A percentile compares a stretch with the other conserved stretches of the same genome.
Evolutionary conservation across 2,888 invertebrate species (phyloP).

Genomic region (Tigriopus californicus): DNA sequence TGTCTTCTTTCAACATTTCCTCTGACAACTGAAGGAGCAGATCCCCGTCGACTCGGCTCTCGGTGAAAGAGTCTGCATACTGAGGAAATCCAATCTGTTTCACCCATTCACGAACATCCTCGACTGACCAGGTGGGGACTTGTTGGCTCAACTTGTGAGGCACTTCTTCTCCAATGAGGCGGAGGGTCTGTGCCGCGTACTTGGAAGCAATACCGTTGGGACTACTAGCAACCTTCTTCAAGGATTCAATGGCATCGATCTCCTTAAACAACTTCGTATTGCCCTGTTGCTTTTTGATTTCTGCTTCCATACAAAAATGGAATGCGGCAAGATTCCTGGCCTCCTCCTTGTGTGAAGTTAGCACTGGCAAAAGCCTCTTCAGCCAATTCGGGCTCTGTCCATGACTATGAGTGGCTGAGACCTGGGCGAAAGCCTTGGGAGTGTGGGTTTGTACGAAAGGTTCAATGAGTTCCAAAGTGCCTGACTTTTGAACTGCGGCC

Average conservation of each 20-base stretch:
- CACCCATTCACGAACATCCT: conserved; percentile 94
- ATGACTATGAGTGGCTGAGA: conserved; percentile 76
- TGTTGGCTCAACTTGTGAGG: conserved; percentile 95
- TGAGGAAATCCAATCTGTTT: conserved; percentile 87
- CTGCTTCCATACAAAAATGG: conserved; percentile 96
- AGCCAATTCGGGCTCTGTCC: conserved; percentile 93
- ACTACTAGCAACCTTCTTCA: conserved; percentile 90
- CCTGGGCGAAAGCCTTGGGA: conserved; percentile 82
- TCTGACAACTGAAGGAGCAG: conserved; percentile 75
- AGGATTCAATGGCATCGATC: conserved; percentile 82
- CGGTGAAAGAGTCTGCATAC: conserved; percentile 61
- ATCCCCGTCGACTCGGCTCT: conserved; percentile 91
- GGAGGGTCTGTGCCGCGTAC: conserved; percentile 77
- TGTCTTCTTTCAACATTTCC: conserved; percentile 75
- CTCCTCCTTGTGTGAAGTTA: conserved; percentile 85
- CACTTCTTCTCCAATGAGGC: conserved; percentile 84
- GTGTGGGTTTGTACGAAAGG: conserved; percentile 87
- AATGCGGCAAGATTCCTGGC: conserved; percentile 91
- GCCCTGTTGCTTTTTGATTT: conserved; percentile 82
- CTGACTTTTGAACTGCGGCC: conserved; percentile 82
- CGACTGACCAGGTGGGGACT: conserved; percentile 90
- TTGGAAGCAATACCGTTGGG: conserved; percentile 95
- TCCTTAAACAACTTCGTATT: conserved; percentile 76
- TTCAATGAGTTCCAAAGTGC: conserved; percentile 88
- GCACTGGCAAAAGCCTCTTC: conserved; percentile 71